These are phyloP conservation scores for Peromyscus aztecus DNA, from an alignment of 2,797 vertebrate genomes.

Conservation along the genomic window DNA sequence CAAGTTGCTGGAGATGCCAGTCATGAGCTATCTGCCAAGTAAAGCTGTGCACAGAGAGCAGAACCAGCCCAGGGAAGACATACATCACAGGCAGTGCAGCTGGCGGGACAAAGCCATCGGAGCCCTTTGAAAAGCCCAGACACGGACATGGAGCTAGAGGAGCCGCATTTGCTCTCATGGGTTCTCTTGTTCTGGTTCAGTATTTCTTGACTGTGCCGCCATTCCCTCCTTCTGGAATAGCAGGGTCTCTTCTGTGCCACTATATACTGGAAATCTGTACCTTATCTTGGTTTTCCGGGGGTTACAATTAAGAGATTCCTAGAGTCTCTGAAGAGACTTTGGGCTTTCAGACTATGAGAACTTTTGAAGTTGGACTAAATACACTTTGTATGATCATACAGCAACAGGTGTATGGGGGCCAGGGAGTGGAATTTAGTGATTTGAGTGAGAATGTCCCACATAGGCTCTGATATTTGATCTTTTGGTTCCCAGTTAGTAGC, in stretches of 20 bases:
- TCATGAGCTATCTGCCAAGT: not conserved
- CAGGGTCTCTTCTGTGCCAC: not conserved
- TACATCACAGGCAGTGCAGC: not conserved
- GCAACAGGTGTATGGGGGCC: not conserved
- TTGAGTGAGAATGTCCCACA: not conserved
- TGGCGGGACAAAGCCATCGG: not conserved
- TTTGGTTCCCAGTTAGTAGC: not conserved
- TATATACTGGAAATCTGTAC: not conserved
- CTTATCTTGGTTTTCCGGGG: not conserved
- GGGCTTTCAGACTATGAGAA: not conserved
- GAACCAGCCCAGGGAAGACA: not conserved
- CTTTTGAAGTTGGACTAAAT: not conserved
- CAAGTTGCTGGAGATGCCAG: not conserved
- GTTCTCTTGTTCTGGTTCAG: not conserved
- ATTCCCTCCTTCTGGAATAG: not conserved
- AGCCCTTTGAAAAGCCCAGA: not conserved
- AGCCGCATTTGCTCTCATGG: no score
- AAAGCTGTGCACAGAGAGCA: not conserved
- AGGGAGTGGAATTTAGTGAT: not conserved
- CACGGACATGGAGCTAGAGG: not conserved
- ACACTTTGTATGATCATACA: not conserved
- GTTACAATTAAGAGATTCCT: not conserved
- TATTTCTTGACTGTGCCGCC: not conserved
- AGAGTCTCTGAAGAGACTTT: not conserved
- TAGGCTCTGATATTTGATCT: not conserved